Evolutionary conservation across 1,140 invertebrate species (phyloP), one percentile per base, ranked within the genome.

Genomic region (Hypsibius dujardini): DNA sequence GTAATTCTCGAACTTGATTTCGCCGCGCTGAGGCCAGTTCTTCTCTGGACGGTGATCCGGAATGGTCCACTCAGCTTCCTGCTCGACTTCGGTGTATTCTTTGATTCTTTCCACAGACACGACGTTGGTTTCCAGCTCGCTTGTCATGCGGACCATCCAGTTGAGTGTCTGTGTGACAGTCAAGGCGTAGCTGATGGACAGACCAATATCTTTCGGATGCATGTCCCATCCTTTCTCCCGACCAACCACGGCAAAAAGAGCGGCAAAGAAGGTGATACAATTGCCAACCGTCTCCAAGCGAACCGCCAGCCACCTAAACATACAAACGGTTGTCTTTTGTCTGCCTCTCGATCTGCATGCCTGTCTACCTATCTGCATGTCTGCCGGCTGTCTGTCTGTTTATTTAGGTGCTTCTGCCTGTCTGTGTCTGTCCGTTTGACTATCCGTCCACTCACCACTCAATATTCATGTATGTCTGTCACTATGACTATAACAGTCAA

Each of bases 81-180:
- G 78, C 70, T 84, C 81, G 0, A 89, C 89, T 79, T 95, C 90
- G 1, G 88, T 86, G 77, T 97, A 98, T 77, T 98, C 94, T 78
- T 92, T 93, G 74, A 98, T 92, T 79, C 95, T 86, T 80, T 98
- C 95, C 1, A 98, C 93, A 15, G 92, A 90, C 0, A 98, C 94
- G 74, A 97, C 96, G 77, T 97, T 96, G 0, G 92, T 95, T 82
- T 98, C 95, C 46, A 98, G 87, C 76, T 97, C 93, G 2, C 90
- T 91, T 0, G 90, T 91, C 92, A 96, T 95, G 73, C 93, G 83
- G 2, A 98, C 93, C 73, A 96, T 81, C 92, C 91, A 95, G 79
- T 95, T 97, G 2, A 97, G 80, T 1, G 90, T 92, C 84, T 92
- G 90, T 1, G 73, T 81, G 76, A 84, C 82, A 76, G 80, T 80